Conservation (phyloP, 2,888 invertebrate species). For the Lasioglossum malachurum region DNA sequence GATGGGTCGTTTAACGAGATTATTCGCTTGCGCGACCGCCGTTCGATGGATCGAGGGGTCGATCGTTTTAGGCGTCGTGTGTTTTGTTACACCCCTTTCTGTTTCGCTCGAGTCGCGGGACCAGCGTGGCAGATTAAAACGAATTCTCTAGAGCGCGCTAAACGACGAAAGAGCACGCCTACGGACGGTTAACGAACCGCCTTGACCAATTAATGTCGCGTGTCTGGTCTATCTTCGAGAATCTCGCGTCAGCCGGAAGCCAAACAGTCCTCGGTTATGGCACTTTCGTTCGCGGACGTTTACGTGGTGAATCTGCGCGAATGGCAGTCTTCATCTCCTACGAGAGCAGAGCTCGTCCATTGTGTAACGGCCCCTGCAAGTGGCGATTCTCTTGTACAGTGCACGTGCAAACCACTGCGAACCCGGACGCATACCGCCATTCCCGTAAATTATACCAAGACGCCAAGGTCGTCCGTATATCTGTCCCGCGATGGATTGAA, state of each 20-base stretch:
- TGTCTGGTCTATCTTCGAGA: not conserved
- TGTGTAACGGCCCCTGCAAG: conserved; percentile 44
- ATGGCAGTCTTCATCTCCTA: conserved; percentile 48
- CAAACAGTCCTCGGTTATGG: not conserved
- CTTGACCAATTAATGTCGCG: conserved; percentile 11
- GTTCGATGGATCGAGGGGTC: not conserved
- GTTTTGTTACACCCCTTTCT: not conserved
- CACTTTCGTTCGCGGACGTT: not conserved
- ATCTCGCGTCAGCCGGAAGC: conserved; percentile 3
- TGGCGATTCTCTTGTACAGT: conserved; percentile 40
- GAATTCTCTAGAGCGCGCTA: not conserved
- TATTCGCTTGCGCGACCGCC: not conserved
- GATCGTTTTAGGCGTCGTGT: not conserved
- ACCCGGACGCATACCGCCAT: conserved; percentile 50
- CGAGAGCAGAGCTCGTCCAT: conserved; percentile 11
- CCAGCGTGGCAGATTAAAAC: not conserved
- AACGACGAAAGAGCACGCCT: not conserved
- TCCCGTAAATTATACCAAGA: conserved; percentile 60
- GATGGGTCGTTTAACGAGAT: conserved; percentile 3
- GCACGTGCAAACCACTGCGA: conserved; percentile 42
- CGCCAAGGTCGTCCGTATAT: conserved; percentile 61
- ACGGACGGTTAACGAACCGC: not conserved
- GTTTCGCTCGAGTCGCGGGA: not conserved
- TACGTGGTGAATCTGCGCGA: conserved; percentile 36
- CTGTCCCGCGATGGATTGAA: conserved; percentile 39